A percentile compares a stretch with the other conserved stretches of the same genome.
phyloP scores from a whole-genome alignment of 2,113 vertebrate genomes.

The Notarius quadriscutis region DNA sequence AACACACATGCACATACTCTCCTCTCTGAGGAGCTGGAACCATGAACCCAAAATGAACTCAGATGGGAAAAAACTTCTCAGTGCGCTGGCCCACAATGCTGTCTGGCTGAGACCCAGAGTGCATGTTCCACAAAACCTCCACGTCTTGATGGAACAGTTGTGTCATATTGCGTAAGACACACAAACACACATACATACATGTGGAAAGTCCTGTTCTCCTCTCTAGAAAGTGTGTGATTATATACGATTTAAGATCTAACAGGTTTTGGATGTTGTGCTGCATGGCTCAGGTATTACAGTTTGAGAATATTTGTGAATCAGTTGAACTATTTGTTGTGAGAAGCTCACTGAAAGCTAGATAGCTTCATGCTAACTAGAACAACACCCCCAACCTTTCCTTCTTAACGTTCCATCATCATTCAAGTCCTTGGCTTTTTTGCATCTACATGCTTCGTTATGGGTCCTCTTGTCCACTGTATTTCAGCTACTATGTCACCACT shows the following conservation, averaged over 20 bases:
- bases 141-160: conserved; percentile 48
- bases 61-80: conserved; percentile 48
- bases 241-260: background rate
- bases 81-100: conserved; percentile 36
- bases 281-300: background rate
- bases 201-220: conserved; percentile 30
- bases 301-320: background rate
- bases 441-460: background rate
- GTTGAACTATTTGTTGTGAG: background rate
- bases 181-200: conserved; percentile 29
- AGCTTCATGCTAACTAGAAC: background rate
- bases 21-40: conserved; percentile 35
- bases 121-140: conserved; percentile 48
- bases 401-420: background rate
- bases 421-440: background rate
- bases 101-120: conserved; percentile 28
- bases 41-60: conserved; percentile 53
- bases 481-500: background rate
- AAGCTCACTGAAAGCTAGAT: background rate
- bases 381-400: background rate
- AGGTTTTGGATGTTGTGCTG: background rate
- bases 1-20: conserved; percentile 38
- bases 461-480: background rate
- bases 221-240: background rate
- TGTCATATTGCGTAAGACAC: conserved; percentile 48